Evolutionary conservation across 2,888 invertebrate species (phyloP), one percentile per base, ranked within the genome.

Genomic region (Spilarctia lutea): DNA sequence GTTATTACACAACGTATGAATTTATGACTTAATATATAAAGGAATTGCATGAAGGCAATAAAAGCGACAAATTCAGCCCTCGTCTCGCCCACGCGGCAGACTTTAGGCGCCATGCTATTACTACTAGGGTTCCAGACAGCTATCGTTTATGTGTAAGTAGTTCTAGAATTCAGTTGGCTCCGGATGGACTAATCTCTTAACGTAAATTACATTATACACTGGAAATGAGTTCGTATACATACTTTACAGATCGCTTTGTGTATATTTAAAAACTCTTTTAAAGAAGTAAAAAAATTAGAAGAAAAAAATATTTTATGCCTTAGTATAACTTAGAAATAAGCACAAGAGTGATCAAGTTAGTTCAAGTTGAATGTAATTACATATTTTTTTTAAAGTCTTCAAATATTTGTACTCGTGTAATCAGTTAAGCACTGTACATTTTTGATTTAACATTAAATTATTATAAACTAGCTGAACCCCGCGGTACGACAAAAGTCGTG

Each of bases 61-160:
- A 93, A 92, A 91, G 89, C 88, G 86, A 90, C 87, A 86, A 89
- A 89, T 91, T 91, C 91, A 91, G 92, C 89, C 86, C 89, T 89
- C 87, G 90, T 90, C 88, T 89, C 94, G 91, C 94, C 94, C 91
- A 94, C 94, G 91, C 91, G 85, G 81, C 93, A 93, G 94, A 94
- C 94, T 91, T 89, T 83, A 91, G 94, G 93, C 94, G 94, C 94
- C 94, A 86, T 86, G 24, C 45, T 71, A 68, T 65, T 60, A 89
- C 90, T 84, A 33, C 67, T 56, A 30, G 42, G 63, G 33, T 79
- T 83, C 75, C 76, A 77, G 75, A 80, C 81, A 81, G 80, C 79
- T 71, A 76, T 76, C 72, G 71, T 78, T 67, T 39, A 72, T 77
- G 80, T 45, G 71, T 74, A 63, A 74, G 65, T 76, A 78, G 72